Conservation (phyloP, 2,888 invertebrate species). For the Mesorhabditis sp. region DNA sequence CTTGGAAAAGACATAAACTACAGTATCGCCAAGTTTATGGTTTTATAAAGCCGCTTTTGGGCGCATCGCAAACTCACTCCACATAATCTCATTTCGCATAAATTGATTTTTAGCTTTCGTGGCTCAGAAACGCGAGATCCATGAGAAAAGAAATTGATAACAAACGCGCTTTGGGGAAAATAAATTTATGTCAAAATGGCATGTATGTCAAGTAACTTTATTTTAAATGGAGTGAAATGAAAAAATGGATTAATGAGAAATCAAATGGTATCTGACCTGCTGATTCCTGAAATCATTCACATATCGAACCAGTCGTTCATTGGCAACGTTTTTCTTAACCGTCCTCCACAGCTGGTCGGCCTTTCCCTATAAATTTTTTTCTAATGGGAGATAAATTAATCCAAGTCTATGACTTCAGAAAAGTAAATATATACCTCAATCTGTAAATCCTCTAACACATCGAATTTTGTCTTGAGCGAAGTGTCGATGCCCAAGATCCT, state of each 20-base stretch:
- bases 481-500: slow-evolving; percentile 39
- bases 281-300: slow-evolving; percentile 48
- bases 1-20: no score
- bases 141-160: no score
- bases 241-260: slow-evolving; percentile 4
- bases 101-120: no score
- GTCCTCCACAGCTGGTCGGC: slow-evolving; percentile 51
- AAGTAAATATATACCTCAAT: slow-evolving; percentile 32
- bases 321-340: slow-evolving; percentile 45
- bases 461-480: slow-evolving; percentile 29
- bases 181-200: neutral
- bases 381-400: neutral
- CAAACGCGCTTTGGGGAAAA: no score
- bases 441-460: slow-evolving; percentile 45
- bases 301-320: slow-evolving; percentile 42
- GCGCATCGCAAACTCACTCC: no score
- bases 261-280: slow-evolving; percentile 30
- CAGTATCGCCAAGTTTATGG: no score
- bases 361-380: slow-evolving; percentile 21
- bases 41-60: no score
- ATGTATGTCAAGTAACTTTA: neutral
- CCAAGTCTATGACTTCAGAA: neutral
- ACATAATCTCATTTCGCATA: no score
- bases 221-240: neutral
- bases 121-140: no score